Evolutionary conservation across 2,797 vertebrate genomes (phyloP).

Genomic region (Apogon talboti): DNA sequence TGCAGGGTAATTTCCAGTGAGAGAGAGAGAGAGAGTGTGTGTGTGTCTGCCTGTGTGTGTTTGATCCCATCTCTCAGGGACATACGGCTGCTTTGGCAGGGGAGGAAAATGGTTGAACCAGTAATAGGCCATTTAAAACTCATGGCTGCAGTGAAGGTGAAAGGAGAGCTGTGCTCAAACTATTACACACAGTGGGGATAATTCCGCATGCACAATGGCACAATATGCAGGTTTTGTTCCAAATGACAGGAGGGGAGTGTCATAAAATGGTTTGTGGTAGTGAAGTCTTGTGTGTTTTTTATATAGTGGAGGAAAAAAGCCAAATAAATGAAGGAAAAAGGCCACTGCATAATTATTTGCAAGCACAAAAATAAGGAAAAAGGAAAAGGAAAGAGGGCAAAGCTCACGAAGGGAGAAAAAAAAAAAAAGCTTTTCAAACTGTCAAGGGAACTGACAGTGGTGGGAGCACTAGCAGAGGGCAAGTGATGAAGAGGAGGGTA

Average conservation of each 20-base stretch:
- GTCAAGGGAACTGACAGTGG: slow-evolving; percentile 7
- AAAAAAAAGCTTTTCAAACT: slow-evolving; percentile 28
- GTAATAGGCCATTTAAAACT: slow-evolving; percentile 59
- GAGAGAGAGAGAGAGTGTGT: slow-evolving; percentile 18
- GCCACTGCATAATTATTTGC: slow-evolving; percentile 29
- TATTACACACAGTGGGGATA: slow-evolving; percentile 32
- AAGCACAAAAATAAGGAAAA: slow-evolving; percentile 34
- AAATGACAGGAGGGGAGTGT: slow-evolving; percentile 17
- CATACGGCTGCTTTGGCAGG: slow-evolving; percentile 49
- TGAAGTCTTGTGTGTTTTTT: slow-evolving; percentile 6
- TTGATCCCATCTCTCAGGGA: slow-evolving; percentile 51
- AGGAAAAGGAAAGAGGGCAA: slow-evolving; percentile 14
- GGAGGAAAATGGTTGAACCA: slow-evolving; percentile 35
- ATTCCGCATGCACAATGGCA: slow-evolving; percentile 14
- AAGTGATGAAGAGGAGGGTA: slow-evolving; percentile 61
- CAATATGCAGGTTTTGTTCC: slow-evolving; percentile 24
- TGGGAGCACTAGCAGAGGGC: slow-evolving; percentile 50
- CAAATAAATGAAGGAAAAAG: slow-evolving; percentile 41
- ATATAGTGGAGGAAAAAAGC: slow-evolving; percentile 8
- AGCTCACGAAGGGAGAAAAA: slow-evolving; percentile 30
- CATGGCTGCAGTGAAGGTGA: slow-evolving; percentile 32
- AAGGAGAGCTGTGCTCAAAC: slow-evolving; percentile 29
- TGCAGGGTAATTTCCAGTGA: slow-evolving; percentile 74
- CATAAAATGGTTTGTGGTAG: slow-evolving; percentile 15
- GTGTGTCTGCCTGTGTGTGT: slow-evolving; percentile 32